Evolutionary conservation across 2,888 invertebrate species (phyloP), one percentile per base, ranked within the genome.

Genomic region (Seira sanloemensis): DNA sequence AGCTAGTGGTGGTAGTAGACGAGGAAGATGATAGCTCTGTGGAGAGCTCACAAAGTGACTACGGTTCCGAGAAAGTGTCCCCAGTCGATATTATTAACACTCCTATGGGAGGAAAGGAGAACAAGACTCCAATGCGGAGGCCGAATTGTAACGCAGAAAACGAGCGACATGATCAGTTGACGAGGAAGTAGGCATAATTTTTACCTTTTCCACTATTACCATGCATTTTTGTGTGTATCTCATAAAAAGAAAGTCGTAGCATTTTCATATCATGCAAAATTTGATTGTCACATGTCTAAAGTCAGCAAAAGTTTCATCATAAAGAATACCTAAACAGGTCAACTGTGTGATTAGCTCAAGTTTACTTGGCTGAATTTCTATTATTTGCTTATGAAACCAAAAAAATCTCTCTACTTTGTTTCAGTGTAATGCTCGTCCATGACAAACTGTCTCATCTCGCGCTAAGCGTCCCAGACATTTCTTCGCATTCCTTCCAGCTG

Each of bases 361-460:
- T n/a, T n/a, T n/a, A n/a, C n/a, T n/a, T n/a, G n/a, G n/a, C n/a
- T n/a, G n/a, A n/a, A n/a, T n/a, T n/a, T n/a, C n/a, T n/a, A n/a
- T n/a, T n/a, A n/a, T n/a, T n/a, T n/a, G n/a, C n/a, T n/a, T n/a
- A n/a, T n/a, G n/a, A n/a, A n/a, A n/a, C n/a, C n/a, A n/a, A n/a
- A n/a, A n/a, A n/a, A n/a, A n/a, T n/a, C n/a, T n/a, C n/a, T n/a
- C n/a, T 66, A 58, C n/a, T 76, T 21, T 58, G n/a, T 78, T 86
- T 7, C 81, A 89, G 89, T 88, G 89, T 89, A 69, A 88, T 88
- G 83, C 85, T 89, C 58, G 88, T 88, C 82, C 88, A 88, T 82
- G 89, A 89, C 79, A 89, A 88, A 68, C 65, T 88, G 58, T 86
- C 86, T n/a, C 88, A 88, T 67, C 84, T 89, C 27, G 87, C 89